Conservation (phyloP, 2,888 invertebrate species). For the Alloplasta piceator region DNA sequence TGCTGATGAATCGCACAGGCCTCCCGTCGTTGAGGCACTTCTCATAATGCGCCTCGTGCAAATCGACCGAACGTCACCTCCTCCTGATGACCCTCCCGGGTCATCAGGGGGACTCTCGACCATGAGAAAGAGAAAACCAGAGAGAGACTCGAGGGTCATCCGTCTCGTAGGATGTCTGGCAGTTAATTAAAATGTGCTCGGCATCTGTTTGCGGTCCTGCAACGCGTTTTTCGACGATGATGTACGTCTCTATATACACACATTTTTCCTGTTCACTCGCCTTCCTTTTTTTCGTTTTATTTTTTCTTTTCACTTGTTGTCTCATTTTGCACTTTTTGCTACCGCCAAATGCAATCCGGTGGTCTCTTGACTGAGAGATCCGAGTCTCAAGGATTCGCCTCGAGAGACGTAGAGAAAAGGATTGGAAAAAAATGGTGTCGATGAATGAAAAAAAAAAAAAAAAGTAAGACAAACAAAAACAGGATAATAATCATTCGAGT, state of each 20-base stretch:
- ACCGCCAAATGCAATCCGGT: slow-evolving; percentile 1
- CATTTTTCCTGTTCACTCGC: slow-evolving; percentile 4
- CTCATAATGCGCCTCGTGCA: slow-evolving; percentile 33
- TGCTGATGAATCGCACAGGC: slow-evolving; percentile 47
- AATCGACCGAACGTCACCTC: slow-evolving; percentile 32
- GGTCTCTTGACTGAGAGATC: slow-evolving; percentile 11
- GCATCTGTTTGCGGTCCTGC: slow-evolving; percentile 76
- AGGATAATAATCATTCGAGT: no score
- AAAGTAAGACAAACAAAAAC: neutral
- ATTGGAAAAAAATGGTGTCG: neutral
- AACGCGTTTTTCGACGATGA: slow-evolving; percentile 39
- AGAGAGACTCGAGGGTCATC: slow-evolving; percentile 75
- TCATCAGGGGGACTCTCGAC: slow-evolving; percentile 61
- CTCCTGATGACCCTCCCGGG: slow-evolving; percentile 51
- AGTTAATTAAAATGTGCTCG: slow-evolving; percentile 82
- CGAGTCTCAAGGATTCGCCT: slow-evolving; percentile 6
- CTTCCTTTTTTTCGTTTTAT: slow-evolving; percentile 6
- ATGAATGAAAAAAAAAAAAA: neutral
- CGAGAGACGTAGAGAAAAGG: neutral
- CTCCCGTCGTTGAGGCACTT: slow-evolving; percentile 45
- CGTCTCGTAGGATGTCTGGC: slow-evolving; percentile 80
- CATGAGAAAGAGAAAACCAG: slow-evolving; percentile 54
- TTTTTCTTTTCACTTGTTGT: slow-evolving; percentile 41
- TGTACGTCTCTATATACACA: slow-evolving; percentile 32
- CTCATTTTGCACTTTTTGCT: neutral